Base-by-base conservation (phyloP, 1,140 invertebrate species). In the Drosophila pachea region DNA sequence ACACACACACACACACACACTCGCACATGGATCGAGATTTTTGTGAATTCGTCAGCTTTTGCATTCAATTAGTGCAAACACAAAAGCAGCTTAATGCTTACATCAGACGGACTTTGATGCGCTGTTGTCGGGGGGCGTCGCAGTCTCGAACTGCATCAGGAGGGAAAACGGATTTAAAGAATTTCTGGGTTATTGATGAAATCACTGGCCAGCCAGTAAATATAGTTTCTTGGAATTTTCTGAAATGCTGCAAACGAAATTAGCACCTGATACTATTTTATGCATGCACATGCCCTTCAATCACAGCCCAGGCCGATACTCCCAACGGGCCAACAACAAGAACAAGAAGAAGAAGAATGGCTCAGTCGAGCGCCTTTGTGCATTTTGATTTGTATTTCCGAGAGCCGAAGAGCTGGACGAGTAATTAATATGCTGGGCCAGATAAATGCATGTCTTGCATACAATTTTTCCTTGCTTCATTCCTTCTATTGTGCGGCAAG, bases 391-490 rank as follows among this genome's bases (percentile, higher is more conserved):
- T 0, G 11, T 4, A 42, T 29, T n/a, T 42, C 22, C 29, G 29
- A 43, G 9, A 45, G 9, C 2, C 9, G 8, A 33, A 7, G 32
- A 56, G 7, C 45, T 14, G 9, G 0, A 29, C 4, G 54, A 33
- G 31, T 33, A 45, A 56, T 56, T 14, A 56, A 56, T 45, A 33
- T 45, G 40, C 38, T 12, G 12, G 16, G 53, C 9, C 8, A 22
- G n/a, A 45, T 40, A 49, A 31, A 14, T 38, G 54, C 11, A 43
- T 42, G 35, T 5, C 12, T 14, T 35, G 38, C 12, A 47, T 35
- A 22, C 22, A 22, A 2, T 22, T 22, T 22, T 22, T 22, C 22
- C 22, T 22, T 22, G 22, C 22, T 22, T 22, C 22, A 22, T 22
- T 22, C 22, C 22, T 22, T 22, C 22, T 22, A 22, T 22, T 22